phyloP scores from a whole-genome alignment of 2,797 vertebrate genomes.

The Pseudochaenichthys georgianus region DNA sequence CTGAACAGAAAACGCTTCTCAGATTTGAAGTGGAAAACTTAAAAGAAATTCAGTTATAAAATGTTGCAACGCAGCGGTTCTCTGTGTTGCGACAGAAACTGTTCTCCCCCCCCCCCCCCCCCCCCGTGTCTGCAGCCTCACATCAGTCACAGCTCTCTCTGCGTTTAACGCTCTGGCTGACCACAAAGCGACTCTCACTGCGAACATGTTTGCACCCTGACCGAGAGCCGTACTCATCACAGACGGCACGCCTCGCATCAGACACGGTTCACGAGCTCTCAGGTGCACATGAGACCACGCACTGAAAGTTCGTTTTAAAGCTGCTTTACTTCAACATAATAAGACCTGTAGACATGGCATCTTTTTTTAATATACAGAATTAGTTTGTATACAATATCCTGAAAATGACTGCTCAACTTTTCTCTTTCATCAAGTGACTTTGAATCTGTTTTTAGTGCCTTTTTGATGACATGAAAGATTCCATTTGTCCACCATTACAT shows the following conservation, averaged over 20 bases:
- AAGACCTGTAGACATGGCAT: no score
- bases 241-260: background rate
- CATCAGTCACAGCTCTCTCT: conserved; percentile 37
- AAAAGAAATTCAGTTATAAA: no score
- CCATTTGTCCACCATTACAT: conserved; percentile 13
- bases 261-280: background rate
- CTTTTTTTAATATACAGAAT: no score
- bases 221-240: conserved; percentile 21
- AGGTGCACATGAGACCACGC: background rate
- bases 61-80: background rate
- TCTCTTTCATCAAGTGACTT: no score
- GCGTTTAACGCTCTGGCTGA: conserved; percentile 74
- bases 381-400: no score
- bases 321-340: no score
- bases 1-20: no score
- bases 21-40: no score
- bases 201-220: conserved; percentile 23
- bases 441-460: no score
- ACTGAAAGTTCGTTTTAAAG: no score
- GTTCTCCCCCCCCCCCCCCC: no score
- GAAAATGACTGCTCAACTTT: no score
- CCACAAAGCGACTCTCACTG: conserved; percentile 62
- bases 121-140: background rate
- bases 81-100: background rate
- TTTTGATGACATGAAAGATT: background rate